Conservation (phyloP, 1,140 invertebrate species). For the Pteromalus puparum region DNA sequence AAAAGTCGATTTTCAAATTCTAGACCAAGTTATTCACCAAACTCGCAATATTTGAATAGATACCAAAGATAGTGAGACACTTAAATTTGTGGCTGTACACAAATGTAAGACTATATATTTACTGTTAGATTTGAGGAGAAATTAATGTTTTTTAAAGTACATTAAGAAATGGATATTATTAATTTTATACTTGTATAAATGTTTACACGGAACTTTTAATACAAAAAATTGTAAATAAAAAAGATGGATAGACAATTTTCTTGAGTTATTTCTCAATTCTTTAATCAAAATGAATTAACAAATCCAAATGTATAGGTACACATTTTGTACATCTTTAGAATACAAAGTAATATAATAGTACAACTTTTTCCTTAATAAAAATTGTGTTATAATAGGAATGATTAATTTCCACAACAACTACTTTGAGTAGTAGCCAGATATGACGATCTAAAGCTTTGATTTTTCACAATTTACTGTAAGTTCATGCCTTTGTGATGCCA, state of each 20-base stretch:
- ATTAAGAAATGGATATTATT: slow-evolving; percentile 17
- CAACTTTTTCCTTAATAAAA: neutral
- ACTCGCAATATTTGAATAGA: neutral
- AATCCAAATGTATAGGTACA: slow-evolving; percentile 2
- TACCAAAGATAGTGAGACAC: neutral
- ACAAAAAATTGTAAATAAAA: slow-evolving; percentile 10
- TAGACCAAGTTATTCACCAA: slow-evolving; percentile 9
- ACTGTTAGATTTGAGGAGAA: neutral
- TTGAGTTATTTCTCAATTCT: slow-evolving; percentile 11
- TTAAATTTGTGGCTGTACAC: neutral
- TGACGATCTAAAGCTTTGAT: slow-evolving; percentile 9
- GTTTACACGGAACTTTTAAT: slow-evolving; percentile 17
- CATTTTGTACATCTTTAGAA: slow-evolving; percentile 20
- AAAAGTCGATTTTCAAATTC: neutral
- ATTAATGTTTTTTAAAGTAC: slow-evolving; percentile 3
- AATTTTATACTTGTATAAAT: slow-evolving; percentile 29
- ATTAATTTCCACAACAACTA: slow-evolving; percentile 28
- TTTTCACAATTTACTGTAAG: slow-evolving; percentile 35
- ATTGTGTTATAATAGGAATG: slow-evolving; percentile 33
- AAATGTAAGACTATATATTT: slow-evolving; percentile 14
- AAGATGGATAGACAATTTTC: neutral
- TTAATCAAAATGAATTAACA: slow-evolving; percentile 32
- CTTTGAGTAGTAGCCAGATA: slow-evolving; percentile 21
- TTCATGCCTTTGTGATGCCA: slow-evolving; percentile 82
- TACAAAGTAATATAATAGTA: slow-evolving; percentile 9